Conservation (phyloP, 2,797 vertebrate species). For the Phoxinus dragarum region DNA sequence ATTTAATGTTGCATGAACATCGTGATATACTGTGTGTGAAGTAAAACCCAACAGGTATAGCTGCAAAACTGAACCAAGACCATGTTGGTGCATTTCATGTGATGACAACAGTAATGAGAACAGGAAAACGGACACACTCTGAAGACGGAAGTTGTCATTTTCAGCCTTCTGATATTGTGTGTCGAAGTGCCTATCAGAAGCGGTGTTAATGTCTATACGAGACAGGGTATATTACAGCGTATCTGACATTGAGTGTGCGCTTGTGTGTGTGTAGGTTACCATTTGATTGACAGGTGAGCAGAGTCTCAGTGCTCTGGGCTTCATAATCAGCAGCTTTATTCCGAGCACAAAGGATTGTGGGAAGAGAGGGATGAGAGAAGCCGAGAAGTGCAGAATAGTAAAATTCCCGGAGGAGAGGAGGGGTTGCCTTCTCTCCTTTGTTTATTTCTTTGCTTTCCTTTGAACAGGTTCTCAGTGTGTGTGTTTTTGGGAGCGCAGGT, state of each 20-base stretch:
- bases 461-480: slow-evolving; percentile 76
- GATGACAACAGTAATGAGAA: background rate
- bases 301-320: slow-evolving; percentile 83
- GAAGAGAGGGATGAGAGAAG: slow-evolving; percentile 79
- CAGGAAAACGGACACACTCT: background rate
- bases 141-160: background rate
- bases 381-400: slow-evolving; percentile 83
- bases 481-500: slow-evolving; percentile 55
- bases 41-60: slow-evolving; percentile 7
- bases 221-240: background rate
- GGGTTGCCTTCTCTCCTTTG: slow-evolving; percentile 82
- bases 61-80: background rate
- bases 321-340: slow-evolving; percentile 86
- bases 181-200: background rate
- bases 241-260: slow-evolving; percentile 50
- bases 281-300: slow-evolving; percentile 83
- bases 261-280: slow-evolving; percentile 65
- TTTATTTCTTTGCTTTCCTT: slow-evolving; percentile 83
- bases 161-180: background rate
- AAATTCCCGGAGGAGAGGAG: slow-evolving; percentile 82
- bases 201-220: slow-evolving; percentile 20
- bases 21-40: background rate
- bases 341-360: slow-evolving; percentile 84
- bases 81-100: background rate
- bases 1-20: background rate